These are phyloP conservation scores for Omphaloscelis lunosa DNA, from an alignment of 2,888 invertebrate genomes.

Conservation along the genomic window DNA sequence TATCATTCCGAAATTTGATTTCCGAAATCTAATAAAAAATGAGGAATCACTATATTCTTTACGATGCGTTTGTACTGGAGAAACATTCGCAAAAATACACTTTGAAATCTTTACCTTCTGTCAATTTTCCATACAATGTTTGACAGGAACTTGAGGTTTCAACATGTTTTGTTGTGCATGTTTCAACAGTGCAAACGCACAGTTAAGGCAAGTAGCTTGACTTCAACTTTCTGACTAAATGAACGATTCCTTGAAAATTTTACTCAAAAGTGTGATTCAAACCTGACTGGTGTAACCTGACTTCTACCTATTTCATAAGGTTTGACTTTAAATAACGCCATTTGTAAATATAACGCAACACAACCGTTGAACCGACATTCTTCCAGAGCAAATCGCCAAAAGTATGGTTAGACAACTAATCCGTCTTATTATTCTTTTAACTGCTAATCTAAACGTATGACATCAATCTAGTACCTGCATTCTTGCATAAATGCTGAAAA, in stretches of 20 bases:
- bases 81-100: too few species aligned
- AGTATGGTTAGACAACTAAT: background rate
- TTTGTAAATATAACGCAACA: background rate
- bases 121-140: too few species aligned
- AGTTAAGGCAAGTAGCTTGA: background rate
- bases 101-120: too few species aligned
- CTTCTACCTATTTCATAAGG: background rate
- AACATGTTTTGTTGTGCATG: too few species aligned
- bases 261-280: background rate
- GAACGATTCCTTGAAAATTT: background rate
- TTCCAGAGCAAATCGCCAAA: background rate
- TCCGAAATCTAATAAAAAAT: too few species aligned
- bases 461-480: slow-evolving; percentile 22
- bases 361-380: background rate
- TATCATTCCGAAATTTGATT: too few species aligned
- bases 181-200: too few species aligned
- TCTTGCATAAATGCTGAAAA: slow-evolving; percentile 30
- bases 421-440: slow-evolving; percentile 1
- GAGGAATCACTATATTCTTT: background rate
- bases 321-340: too few species aligned
- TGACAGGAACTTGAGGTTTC: too few species aligned
- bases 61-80: too few species aligned
- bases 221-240: background rate
- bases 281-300: background rate
- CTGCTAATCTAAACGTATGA: background rate